Evolutionary conservation across 2,888 invertebrate species (phyloP).

Genomic region (Bombyx huttoni): DNA sequence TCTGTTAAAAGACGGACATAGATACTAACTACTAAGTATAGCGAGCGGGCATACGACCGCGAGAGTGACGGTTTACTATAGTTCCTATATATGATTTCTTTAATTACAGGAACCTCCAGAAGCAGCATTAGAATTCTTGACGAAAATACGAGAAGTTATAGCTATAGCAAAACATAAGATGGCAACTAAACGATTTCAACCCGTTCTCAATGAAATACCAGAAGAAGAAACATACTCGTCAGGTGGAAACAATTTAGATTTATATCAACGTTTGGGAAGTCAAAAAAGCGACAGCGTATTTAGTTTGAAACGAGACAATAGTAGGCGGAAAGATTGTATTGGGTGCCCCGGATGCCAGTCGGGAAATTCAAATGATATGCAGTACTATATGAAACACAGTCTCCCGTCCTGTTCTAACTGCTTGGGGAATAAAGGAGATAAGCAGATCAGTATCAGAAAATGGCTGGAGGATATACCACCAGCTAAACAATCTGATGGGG

Average conservation of each 20-base stretch:
- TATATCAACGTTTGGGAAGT: constrained; percentile 58
- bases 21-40: too few species aligned
- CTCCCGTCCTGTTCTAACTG: constrained; percentile 68
- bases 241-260: constrained; percentile 61
- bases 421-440: constrained; percentile 74
- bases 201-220: constrained; percentile 83
- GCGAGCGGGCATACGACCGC: too few species aligned
- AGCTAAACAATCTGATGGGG: constrained; percentile 40
- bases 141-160: constrained; percentile 92
- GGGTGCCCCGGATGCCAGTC: constrained; percentile 78
- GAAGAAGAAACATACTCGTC: constrained; percentile 78
- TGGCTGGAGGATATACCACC: constrained; percentile 82
- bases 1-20: too few species aligned
- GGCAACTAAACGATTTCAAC: constrained; percentile 84
- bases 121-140: constrained; percentile 89
- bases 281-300: constrained; percentile 68
- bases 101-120: constrained; percentile 87
- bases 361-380: constrained; percentile 30
- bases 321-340: constrained; percentile 71
- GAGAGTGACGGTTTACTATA: too few species aligned
- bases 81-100: constrained; percentile 4
- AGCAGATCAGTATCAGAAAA: constrained; percentile 80
- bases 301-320: constrained; percentile 75
- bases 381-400: constrained; percentile 54
- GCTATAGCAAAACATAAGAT: constrained; percentile 91